Conservation (phyloP, 2,888 invertebrate genomes). For the Xylocampa areola region DNA sequence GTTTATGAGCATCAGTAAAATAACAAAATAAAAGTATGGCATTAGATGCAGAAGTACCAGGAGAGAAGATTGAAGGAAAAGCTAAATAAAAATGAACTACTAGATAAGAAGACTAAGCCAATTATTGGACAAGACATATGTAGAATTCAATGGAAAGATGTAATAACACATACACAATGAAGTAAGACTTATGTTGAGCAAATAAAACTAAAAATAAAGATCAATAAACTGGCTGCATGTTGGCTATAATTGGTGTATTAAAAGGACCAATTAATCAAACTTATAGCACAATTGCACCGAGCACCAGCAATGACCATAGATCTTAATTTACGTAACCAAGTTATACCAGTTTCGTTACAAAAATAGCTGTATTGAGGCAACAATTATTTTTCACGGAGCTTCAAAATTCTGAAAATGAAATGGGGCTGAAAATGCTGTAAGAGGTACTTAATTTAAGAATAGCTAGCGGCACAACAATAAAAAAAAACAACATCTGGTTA, state of each 20-base stretch:
- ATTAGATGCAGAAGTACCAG: background rate
- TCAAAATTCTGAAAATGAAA: conserved; percentile 13
- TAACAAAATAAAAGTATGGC: background rate
- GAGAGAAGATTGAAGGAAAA: background rate
- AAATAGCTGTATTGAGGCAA: conserved; percentile 35
- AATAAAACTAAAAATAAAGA: conserved; percentile 25
- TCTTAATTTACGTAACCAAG: conserved; percentile 49
- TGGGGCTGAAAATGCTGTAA: conserved; percentile 6
- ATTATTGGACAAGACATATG: too few species aligned
- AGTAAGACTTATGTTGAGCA: conserved; percentile 7
- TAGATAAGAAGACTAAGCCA: background rate
- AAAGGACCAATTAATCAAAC: conserved; percentile 76
- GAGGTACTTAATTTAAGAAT: too few species aligned
- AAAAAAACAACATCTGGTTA: too few species aligned
- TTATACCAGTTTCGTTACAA: conserved; percentile 42
- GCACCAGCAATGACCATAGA: conserved; percentile 46
- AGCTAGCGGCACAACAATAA: too few species aligned
- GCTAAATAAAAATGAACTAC: background rate
- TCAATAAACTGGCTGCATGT: conserved; percentile 37
- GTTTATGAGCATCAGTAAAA: background rate
- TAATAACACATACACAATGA: background rate
- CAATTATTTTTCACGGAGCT: conserved; percentile 11
- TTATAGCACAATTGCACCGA: conserved; percentile 45
- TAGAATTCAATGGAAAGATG: too few species aligned
- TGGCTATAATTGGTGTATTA: conserved; percentile 72